Base-by-base conservation (phyloP, 2,797 vertebrate species). In the Scleropages formosus region DNA sequence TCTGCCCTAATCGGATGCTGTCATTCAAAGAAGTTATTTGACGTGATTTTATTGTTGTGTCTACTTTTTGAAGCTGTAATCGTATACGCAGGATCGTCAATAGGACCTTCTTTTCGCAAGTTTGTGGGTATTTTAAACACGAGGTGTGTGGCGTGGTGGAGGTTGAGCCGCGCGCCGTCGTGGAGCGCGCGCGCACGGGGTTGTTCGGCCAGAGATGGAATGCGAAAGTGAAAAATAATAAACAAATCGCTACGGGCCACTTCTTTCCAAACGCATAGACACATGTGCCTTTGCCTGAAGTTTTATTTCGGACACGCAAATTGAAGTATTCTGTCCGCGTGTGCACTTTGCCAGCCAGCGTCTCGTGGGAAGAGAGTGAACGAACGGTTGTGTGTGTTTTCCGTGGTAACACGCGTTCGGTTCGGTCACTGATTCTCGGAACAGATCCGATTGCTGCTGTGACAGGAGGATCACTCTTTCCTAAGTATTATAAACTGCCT, bases 11-110 rank as follows among this genome's bases (percentile, higher is more conserved):
- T 31, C 58, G 59, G 46, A 58, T 27, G 31, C 24, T 71, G 56
- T 71, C 47, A 64, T 76, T 71, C 15, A 56, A 53, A 65, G 39
- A 75, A 75, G 65, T 75, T 75, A 15, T 60, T 75, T 47, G 61
- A 61, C 61, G 67, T 53, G 31, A 18, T 39, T 3, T 26, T 46
- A 10, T 46, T 27, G 27, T 65, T 47, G 47, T 10, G 12, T 27
- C 62, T 44, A 26, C 22, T 51, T 27, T 67, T 11, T 13, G 44
- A 60, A 69, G 3, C 12, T 61, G 56, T 7, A 1, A 22, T 6
- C 49, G 0, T 49, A 22, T 49, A 39, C n/a, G 18, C 58, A 44
- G 56, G 3, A 18, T 24, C 20, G 22, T 8, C 31, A 51, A 47
- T 16, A 56, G 22, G 16, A 13, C 11, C 8, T 26, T 51, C 13